A percentile compares a stretch with the other conserved stretches of the same genome.
Conservation (phyloP, 2,888 invertebrate genomes). For the Steromphala cineraria region DNA sequence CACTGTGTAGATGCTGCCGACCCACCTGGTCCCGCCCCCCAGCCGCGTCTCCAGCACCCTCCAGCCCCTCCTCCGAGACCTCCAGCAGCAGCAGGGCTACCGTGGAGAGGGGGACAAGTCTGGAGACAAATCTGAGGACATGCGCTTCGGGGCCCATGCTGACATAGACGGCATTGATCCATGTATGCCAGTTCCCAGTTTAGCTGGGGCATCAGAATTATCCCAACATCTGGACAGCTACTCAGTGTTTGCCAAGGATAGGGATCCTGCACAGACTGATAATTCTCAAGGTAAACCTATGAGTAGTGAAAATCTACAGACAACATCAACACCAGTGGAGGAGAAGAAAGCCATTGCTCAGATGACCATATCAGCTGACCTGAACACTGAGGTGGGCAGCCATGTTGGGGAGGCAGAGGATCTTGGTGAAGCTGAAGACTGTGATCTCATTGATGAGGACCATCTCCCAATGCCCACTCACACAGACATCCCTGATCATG, state of each 20-base stretch:
- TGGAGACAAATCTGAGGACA: background rate
- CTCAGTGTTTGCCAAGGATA: background rate
- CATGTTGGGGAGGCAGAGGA: constrained; percentile 41
- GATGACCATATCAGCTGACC: constrained; percentile 37
- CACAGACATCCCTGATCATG: constrained; percentile 50
- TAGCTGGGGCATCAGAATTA: background rate
- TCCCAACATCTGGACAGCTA: background rate
- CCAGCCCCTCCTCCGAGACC: constrained; percentile 48
- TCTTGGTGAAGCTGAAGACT: constrained; percentile 39
- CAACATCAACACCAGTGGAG: background rate
- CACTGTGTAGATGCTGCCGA: constrained; percentile 67
- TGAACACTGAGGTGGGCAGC: constrained; percentile 56
- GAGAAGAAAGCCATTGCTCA: background rate
- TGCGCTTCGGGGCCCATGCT: background rate
- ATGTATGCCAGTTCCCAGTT: background rate
- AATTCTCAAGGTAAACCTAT: background rate
- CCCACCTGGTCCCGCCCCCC: constrained; percentile 66
- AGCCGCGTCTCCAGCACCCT: constrained; percentile 59
- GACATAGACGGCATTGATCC: background rate
- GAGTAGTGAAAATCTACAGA: background rate
- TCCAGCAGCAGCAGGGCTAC: background rate
- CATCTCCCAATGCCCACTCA: constrained; percentile 50
- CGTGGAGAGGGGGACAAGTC: too few species aligned
- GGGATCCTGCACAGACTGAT: background rate
- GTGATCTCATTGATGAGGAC: constrained; percentile 57